phyloP scores from a whole-genome alignment of 2,113 vertebrate genomes.

The Rissa tridactyla region DNA sequence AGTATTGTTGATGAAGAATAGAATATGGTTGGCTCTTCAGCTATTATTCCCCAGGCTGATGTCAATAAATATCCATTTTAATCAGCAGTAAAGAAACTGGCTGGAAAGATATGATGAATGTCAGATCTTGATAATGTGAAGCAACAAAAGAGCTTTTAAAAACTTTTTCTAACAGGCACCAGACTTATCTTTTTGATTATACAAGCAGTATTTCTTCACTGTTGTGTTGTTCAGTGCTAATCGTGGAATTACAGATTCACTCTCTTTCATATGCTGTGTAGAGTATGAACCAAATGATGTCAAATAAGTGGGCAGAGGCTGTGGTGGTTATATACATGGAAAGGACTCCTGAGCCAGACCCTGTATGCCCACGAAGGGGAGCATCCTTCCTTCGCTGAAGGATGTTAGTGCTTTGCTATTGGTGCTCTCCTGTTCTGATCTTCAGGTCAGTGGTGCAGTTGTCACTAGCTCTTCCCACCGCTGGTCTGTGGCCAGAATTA shows the following conservation, averaged over 20 bases:
- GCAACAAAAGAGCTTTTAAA: slow-evolving; percentile 51
- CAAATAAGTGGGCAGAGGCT: not conserved
- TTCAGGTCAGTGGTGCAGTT: not conserved
- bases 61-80: slow-evolving; percentile 67
- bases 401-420: not conserved
- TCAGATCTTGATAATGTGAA: slow-evolving; percentile 57
- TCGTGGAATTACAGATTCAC: slow-evolving; percentile 40
- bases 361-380: accelerated
- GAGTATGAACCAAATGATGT: not conserved
- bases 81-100: slow-evolving; percentile 62
- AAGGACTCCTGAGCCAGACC: not conserved
- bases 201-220: slow-evolving; percentile 51
- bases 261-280: not conserved
- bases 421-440: not conserved
- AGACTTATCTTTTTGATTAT: slow-evolving; percentile 54
- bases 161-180: slow-evolving; percentile 2
- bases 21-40: slow-evolving; percentile 55
- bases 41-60: slow-evolving; percentile 58
- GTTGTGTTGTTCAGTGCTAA: slow-evolving; percentile 32
- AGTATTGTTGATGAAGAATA: slow-evolving; percentile 58
- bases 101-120: slow-evolving; percentile 47
- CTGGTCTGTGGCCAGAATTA: not conserved
- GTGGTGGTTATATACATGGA: not conserved
- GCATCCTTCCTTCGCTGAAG: not conserved
- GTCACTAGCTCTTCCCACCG: not conserved